A percentile compares a stretch with the other conserved stretches of the same genome.
Conservation (phyloP, 1,140 invertebrate species). For the Propsilocerus akamusi region DNA sequence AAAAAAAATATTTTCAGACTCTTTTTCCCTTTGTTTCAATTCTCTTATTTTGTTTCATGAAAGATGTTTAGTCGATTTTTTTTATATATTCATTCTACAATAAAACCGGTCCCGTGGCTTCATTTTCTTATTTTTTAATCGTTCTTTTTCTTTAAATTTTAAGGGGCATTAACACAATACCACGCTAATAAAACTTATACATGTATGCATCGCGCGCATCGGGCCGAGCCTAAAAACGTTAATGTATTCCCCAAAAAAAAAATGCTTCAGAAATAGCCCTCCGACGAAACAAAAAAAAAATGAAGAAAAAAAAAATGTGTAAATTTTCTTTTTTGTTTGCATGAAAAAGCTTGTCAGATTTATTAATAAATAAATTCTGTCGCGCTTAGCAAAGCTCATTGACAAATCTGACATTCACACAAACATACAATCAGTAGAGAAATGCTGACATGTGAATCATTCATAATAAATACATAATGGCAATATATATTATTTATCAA, state of each 20-base stretch:
- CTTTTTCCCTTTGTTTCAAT: neutral
- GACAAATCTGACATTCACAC: too few species aligned
- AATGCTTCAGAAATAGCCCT: neutral
- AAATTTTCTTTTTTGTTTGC: too few species aligned
- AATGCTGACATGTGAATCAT: constrained; percentile 3
- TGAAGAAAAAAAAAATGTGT: constrained; percentile 1
- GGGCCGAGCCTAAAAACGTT: neutral
- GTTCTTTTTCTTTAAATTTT: neutral
- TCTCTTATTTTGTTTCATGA: neutral
- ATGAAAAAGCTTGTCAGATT: too few species aligned
- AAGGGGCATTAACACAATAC: constrained; percentile 3
- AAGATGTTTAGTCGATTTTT: constrained; percentile 2
- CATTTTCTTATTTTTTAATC: constrained; percentile 4
- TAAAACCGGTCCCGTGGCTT: constrained; percentile 2
- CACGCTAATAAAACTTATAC: constrained; percentile 2
- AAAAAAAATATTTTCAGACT: neutral
- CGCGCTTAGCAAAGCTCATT: too few species aligned
- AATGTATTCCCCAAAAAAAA: neutral
- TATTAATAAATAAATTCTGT: too few species aligned
- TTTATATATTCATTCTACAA: neutral
- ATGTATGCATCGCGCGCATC: neutral
- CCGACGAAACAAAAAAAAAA: neutral
- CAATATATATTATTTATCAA: constrained; percentile 4
- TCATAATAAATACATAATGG: neutral
- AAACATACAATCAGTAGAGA: neutral